These are phyloP conservation scores for Phyllostomus discolor DNA, from an alignment of 2,113 vertebrate genomes.

Conservation along the genomic window DNA sequence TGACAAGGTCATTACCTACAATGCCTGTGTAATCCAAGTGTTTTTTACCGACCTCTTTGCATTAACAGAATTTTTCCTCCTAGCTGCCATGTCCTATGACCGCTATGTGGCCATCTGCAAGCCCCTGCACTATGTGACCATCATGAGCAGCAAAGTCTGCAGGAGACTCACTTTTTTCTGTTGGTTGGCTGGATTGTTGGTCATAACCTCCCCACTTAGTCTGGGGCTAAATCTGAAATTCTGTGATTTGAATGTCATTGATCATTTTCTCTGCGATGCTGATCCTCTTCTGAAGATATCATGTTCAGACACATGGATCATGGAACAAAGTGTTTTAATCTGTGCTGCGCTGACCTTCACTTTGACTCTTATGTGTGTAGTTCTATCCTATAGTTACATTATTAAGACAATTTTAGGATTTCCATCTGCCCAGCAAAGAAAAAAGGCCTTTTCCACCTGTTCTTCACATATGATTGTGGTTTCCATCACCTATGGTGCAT, in stretches of 20 bases:
- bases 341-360: not conserved
- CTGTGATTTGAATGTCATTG: constrained; percentile 2
- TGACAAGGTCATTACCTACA: not conserved
- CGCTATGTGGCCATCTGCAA: not conserved
- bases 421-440: not conserved
- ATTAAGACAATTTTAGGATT: not conserved
- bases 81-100: not conserved
- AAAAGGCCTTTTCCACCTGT: not conserved
- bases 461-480: not conserved
- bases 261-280: constrained; percentile 33
- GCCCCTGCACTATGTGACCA: not conserved
- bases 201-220: not conserved
- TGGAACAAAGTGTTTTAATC: not conserved
- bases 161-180: not conserved
- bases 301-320: constrained; percentile 18
- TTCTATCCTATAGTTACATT: not conserved
- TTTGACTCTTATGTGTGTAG: not conserved
- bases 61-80: constrained; percentile 38
- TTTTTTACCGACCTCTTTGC: not conserved
- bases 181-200: not conserved
- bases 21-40: not conserved
- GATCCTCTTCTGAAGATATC: not conserved
- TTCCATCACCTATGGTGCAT: not conserved
- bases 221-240: not conserved
- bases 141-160: not conserved